A percentile compares a stretch with the other conserved stretches of the same genome.
Conservation (phyloP, 2,888 invertebrate genomes). For the Amblyjoppa proteus region DNA sequence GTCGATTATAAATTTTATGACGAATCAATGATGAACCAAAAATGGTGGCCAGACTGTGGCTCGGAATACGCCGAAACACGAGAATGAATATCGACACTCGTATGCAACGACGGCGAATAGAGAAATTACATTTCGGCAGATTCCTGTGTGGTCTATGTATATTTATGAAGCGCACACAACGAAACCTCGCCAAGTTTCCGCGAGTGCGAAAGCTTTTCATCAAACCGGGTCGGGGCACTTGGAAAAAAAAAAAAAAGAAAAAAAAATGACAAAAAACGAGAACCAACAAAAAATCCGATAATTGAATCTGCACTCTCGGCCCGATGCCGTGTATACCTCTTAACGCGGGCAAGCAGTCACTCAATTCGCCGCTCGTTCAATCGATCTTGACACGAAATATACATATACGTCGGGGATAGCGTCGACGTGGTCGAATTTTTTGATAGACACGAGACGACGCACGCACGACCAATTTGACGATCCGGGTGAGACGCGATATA, state of each 20-base stretch:
- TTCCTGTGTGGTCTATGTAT: conserved; percentile 11
- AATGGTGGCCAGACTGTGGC: too few relatives aligned
- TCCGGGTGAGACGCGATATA: neutral
- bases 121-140: conserved; percentile 47
- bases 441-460: conserved; percentile 17
- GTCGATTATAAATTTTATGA: neutral
- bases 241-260: conserved; percentile 49
- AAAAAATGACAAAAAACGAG: conserved; percentile 8
- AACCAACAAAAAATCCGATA: conserved; percentile 22
- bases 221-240: conserved; percentile 42
- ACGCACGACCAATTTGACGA: neutral
- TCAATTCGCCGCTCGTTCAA: conserved; percentile 57
- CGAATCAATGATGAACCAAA: conserved; percentile 1
- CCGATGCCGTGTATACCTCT: conserved; percentile 10
- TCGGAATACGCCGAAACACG: neutral
- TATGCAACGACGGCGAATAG: neutral
- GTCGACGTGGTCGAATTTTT: conserved; percentile 17
- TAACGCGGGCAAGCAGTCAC: conserved; percentile 35
- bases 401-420: conserved; percentile 7
- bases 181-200: neutral
- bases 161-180: neutral
- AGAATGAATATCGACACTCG: neutral
- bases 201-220: conserved; percentile 55
- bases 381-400: conserved; percentile 28
- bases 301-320: conserved; percentile 23